Evolutionary conservation across 2,113 vertebrate genomes (phyloP).

Genomic region (Bothrops jararaca): DNA sequence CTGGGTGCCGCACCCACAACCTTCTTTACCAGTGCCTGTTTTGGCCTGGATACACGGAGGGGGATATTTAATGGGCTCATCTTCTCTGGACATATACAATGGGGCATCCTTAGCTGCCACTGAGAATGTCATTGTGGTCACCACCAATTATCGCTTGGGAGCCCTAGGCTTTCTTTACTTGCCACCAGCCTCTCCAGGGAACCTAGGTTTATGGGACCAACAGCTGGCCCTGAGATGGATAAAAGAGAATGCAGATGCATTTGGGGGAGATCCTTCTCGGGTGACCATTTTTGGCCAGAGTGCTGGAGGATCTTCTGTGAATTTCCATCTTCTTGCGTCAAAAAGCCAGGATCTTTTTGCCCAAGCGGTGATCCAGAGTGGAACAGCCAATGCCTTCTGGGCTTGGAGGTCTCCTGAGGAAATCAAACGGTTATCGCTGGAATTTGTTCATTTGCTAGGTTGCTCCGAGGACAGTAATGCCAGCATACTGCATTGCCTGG

Average conservation of each 20-base stretch:
- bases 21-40: no score
- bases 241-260: conserved; percentile 68
- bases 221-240: conserved; percentile 73
- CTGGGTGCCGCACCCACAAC: no score
- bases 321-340: conserved; percentile 69
- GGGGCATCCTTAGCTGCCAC: conserved; percentile 65
- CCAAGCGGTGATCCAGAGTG: conserved; percentile 73
- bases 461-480: conserved; percentile 51
- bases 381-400: conserved; percentile 62
- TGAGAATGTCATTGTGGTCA: no score
- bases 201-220: conserved; percentile 73
- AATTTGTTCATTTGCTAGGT: conserved; percentile 52
- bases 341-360: conserved; percentile 67
- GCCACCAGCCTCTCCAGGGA: conserved; percentile 59
- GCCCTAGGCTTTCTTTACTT: conserved; percentile 12
- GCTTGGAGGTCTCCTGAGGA: conserved; percentile 30
- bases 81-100: no score
- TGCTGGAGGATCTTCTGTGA: conserved; percentile 68
- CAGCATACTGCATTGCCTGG: conserved; percentile 63
- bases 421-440: conserved; percentile 43
- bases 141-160: no score
- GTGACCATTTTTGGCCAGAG: conserved; percentile 77
- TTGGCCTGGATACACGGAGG: no score
- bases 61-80: no score
- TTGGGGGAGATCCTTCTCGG: conserved; percentile 69